Percentiles rank a stretch among this genome's conserved stretches.
Evolutionary conservation across 2,888 invertebrate genomes (phyloP).

Genomic region (Tiphia femorata): DNA sequence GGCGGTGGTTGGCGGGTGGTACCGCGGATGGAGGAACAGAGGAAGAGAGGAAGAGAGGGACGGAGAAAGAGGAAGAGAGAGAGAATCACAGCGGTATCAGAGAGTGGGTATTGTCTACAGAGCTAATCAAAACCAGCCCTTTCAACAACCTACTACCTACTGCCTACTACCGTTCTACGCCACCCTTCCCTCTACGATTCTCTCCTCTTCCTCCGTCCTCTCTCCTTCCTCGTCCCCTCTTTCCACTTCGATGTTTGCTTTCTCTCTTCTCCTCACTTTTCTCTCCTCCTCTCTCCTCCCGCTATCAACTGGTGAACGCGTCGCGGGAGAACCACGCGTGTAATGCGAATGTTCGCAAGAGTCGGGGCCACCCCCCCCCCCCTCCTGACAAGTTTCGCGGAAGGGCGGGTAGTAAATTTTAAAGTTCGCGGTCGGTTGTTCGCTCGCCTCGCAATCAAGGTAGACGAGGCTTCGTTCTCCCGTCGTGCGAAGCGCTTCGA

Average conservation of each 20-base stretch:
- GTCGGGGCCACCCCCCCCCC: not conserved
- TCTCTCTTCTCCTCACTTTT: too few relatives aligned
- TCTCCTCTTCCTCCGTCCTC: not conserved
- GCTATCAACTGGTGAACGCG: too few relatives aligned
- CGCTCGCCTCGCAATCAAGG: too few relatives aligned
- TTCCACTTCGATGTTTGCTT: not conserved
- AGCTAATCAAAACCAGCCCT: conserved; percentile 69
- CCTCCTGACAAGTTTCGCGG: too few relatives aligned
- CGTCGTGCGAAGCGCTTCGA: too few relatives aligned
- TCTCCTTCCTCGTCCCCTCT: not conserved
- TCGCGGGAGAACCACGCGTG: conserved; percentile 5
- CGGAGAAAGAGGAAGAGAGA: conserved; percentile 27
- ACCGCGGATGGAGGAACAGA: conserved; percentile 31
- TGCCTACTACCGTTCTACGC: conserved; percentile 28
- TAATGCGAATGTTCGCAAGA: conserved; percentile 2
- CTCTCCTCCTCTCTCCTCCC: too few relatives aligned
- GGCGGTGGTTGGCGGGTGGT: conserved; percentile 10
- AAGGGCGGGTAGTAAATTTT: too few relatives aligned
- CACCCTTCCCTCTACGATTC: conserved; percentile 2
- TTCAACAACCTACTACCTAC: conserved; percentile 63
- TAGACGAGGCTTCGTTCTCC: too few relatives aligned
- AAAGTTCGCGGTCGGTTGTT: too few relatives aligned
- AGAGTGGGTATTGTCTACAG: conserved; percentile 68
- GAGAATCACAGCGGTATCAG: conserved; percentile 59
- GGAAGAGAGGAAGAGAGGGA: conserved; percentile 22